These are phyloP conservation scores for Idris sp. DNA, from an alignment of 1,140 invertebrate genomes.

Conservation along the genomic window DNA sequence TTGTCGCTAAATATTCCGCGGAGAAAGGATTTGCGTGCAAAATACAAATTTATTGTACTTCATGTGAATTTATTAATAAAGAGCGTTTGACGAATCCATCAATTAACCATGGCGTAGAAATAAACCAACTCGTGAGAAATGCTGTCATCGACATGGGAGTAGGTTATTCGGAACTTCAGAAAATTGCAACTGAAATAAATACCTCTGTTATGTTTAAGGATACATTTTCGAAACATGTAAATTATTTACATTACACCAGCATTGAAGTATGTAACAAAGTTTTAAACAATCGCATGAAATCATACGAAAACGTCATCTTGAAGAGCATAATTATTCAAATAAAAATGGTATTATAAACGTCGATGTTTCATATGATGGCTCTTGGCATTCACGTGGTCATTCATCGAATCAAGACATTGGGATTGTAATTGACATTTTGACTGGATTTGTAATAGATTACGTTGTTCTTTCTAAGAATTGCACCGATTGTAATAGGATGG, in stretches of 20 bases:
- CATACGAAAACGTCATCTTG: neutral
- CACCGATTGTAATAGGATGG: neutral
- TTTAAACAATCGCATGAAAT: neutral
- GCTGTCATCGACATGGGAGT: slow-evolving; percentile 5
- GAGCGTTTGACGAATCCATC: too few relatives aligned
- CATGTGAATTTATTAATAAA: too few relatives aligned
- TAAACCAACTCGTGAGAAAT: slow-evolving; percentile 13
- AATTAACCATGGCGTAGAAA: neutral
- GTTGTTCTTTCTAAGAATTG: slow-evolving; percentile 15
- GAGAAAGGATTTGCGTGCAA: too few relatives aligned
- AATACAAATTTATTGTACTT: too few relatives aligned
- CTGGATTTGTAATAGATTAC: slow-evolving; percentile 3
- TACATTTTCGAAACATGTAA: slow-evolving; percentile 1
- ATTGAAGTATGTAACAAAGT: slow-evolving; percentile 6
- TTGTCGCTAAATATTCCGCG: too few relatives aligned
- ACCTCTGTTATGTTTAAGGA: neutral
- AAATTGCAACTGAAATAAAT: too few relatives aligned
- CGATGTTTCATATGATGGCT: too few relatives aligned
- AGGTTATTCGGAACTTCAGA: slow-evolving; percentile 10
- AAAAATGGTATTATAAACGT: too few relatives aligned
- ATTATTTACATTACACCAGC: slow-evolving; percentile 5
- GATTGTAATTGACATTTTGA: slow-evolving; percentile 4
- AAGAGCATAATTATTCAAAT: neutral
- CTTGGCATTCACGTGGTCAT: too few relatives aligned
- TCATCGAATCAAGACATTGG: slow-evolving; percentile 5